Conservation (phyloP, 2,113 vertebrate species). For the Larimichthys crocea region DNA sequence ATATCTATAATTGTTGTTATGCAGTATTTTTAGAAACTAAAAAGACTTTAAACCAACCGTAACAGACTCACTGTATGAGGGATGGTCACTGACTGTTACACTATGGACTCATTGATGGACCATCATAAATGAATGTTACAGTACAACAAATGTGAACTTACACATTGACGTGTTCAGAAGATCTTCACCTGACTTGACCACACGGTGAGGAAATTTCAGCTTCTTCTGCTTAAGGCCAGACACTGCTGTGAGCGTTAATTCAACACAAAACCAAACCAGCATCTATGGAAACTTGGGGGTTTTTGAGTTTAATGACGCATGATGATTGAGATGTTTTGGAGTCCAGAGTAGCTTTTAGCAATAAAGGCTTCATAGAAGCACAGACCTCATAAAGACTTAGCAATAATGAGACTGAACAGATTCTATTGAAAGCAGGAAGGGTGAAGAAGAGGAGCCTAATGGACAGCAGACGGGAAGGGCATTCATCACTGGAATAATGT, state of each 20-base stretch:
- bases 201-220: background rate
- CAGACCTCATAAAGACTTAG: conserved; percentile 47
- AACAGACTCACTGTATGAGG: background rate
- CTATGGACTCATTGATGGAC: background rate
- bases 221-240: background rate
- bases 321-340: conserved; percentile 21
- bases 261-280: conserved; percentile 21
- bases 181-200: conserved; percentile 19
- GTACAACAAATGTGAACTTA: background rate
- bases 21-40: conserved; percentile 36
- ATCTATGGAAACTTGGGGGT: conserved; percentile 14
- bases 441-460: conserved; percentile 49
- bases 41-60: conserved; percentile 37
- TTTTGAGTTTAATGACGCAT: background rate
- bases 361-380: conserved; percentile 34
- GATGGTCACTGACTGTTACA: background rate
- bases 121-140: conserved; percentile 8
- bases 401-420: conserved; percentile 55
- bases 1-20: background rate
- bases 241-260: background rate
- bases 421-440: conserved; percentile 28
- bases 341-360: conserved; percentile 36
- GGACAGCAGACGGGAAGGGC: conserved; percentile 51
- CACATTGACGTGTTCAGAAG: background rate
- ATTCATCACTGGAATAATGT: background rate